Evolutionary conservation across 2,888 invertebrate species (phyloP).

Genomic region (Athripsodes cinereus): DNA sequence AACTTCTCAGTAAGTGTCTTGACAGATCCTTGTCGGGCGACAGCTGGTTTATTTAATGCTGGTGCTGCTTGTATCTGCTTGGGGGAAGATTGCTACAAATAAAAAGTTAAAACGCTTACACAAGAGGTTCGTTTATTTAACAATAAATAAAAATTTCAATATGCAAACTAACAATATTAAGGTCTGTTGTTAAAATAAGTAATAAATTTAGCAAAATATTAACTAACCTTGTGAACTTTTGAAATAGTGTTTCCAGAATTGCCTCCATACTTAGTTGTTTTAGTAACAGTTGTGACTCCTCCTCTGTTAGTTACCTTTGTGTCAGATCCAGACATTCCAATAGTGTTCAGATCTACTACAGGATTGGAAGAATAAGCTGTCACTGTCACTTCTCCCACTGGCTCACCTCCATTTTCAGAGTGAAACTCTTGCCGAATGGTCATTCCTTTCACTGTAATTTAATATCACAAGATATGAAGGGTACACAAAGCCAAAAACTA

Average conservation of each 20-base stretch:
- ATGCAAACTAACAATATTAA: background rate
- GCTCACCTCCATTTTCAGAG: constrained; percentile 63
- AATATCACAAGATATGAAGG: background rate
- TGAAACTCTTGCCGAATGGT: constrained; percentile 63
- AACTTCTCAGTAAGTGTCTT: constrained; percentile 75
- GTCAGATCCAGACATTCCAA: constrained; percentile 22
- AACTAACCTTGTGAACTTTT: constrained; percentile 40
- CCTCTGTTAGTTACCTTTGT: background rate
- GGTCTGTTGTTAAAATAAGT: background rate
- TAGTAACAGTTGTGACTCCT: constrained; percentile 31
- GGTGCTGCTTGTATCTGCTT: constrained; percentile 29
- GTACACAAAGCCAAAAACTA: background rate
- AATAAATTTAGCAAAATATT: background rate
- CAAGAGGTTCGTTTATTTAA: too few relatives aligned
- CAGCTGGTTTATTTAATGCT: constrained; percentile 30
- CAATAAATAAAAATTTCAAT: too few relatives aligned
- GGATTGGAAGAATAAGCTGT: constrained; percentile 66
- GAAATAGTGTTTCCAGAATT: constrained; percentile 39
- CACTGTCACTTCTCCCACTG: constrained; percentile 62
- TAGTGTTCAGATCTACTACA: constrained; percentile 44
- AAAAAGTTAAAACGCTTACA: too few relatives aligned
- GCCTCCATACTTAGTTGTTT: constrained; percentile 45
- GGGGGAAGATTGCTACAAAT: constrained; percentile 15
- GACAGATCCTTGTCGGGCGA: constrained; percentile 68
- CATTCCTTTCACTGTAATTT: constrained; percentile 61